Evolutionary conservation across 2,888 invertebrate species (phyloP).

Genomic region (Papilio elwesi): DNA sequence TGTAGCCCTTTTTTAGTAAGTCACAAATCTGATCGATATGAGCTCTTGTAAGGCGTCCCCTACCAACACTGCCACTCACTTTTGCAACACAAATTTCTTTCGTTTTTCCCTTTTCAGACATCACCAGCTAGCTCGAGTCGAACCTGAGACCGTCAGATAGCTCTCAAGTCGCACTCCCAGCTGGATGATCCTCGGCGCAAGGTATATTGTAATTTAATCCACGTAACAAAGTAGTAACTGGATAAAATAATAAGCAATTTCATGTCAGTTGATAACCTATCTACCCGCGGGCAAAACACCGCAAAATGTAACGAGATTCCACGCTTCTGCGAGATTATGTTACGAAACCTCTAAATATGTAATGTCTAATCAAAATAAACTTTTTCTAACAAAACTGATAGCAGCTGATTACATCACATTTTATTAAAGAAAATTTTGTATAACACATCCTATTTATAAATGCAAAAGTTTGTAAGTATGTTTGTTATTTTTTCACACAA

Average conservation of each 20-base stretch:
- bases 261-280: constrained; percentile 8
- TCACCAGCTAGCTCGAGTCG: neutral
- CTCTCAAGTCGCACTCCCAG: neutral
- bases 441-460: too few relatives aligned
- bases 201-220: neutral
- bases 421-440: neutral
- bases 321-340: constrained; percentile 7
- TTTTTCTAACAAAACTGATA: constrained; percentile 7
- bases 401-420: neutral
- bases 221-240: neutral
- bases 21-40: too few relatives aligned
- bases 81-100: too few relatives aligned
- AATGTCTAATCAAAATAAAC: constrained; percentile 14
- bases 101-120: too few relatives aligned
- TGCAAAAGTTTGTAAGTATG: too few relatives aligned
- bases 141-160: neutral
- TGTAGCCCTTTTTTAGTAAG: too few relatives aligned
- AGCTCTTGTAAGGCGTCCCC: too few relatives aligned
- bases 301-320: constrained; percentile 19
- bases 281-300: neutral
- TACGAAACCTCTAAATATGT: constrained; percentile 13
- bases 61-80: too few relatives aligned
- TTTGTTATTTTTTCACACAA: too few relatives aligned
- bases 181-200: neutral
- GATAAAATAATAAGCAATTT: constrained; percentile 28